Conservation (phyloP, 64 coral and sea anemone species). For the Stichodactyla mertensii region DNA sequence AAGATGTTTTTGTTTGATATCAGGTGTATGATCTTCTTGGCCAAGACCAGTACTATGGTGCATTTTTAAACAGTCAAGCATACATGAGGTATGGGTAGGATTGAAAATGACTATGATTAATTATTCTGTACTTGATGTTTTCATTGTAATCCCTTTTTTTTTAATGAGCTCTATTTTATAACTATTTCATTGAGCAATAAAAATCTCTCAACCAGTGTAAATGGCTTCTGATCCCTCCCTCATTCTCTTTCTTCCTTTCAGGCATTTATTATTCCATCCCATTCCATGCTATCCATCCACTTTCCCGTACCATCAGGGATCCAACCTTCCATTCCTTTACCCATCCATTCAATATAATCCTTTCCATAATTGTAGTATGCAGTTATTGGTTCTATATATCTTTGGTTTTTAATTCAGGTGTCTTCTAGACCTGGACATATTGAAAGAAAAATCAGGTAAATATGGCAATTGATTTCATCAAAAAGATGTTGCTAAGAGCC, state of each 20-base stretch:
- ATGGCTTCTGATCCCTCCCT: no score
- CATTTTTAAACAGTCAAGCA: constrained; percentile 87
- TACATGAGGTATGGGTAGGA: constrained; percentile 66
- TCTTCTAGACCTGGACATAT: constrained; percentile 81
- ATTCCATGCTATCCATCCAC: no score
- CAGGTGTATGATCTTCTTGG: constrained; percentile 80
- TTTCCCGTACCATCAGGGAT: no score
- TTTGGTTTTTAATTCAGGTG: constrained; percentile 39
- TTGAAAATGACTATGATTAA: neutral
- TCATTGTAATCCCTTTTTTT: no score
- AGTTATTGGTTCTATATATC: neutral
- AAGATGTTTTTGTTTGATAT: neutral
- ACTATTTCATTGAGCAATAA: no score
- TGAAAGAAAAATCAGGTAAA: constrained; percentile 84
- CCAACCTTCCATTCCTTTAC: no score
- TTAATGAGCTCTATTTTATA: no score
- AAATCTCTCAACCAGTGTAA: no score
- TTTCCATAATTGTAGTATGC: no score
- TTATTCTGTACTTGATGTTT: neutral
- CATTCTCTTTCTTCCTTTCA: no score
- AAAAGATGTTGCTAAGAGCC: neutral
- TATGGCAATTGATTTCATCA: neutral
- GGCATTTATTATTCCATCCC: no score
- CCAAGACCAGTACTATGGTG: constrained; percentile 80
- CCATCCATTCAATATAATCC: no score